Percentiles rank a stretch among this genome's conserved stretches.
Conservation (phyloP, 2,113 vertebrate species). For the Aleadryas rufinucha region DNA sequence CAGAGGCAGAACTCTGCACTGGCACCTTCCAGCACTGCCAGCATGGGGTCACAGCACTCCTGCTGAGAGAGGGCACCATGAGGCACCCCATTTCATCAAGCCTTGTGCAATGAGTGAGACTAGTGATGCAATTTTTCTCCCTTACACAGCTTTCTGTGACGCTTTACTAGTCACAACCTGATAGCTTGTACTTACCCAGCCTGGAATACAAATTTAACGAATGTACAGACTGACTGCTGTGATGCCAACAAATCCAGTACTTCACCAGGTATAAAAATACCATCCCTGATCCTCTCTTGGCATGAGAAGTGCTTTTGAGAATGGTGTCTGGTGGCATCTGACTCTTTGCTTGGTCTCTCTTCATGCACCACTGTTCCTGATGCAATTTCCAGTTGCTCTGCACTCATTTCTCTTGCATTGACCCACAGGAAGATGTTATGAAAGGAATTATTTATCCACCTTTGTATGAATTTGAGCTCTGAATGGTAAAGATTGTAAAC, state of each 20-base stretch:
- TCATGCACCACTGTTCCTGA: background rate
- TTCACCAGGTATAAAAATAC: background rate
- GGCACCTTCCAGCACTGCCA: background rate
- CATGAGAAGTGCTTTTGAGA: background rate
- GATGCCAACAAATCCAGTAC: background rate
- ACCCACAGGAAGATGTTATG: background rate
- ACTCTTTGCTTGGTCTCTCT: background rate
- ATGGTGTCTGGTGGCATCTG: background rate
- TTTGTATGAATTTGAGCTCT: background rate
- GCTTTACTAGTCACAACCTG: background rate
- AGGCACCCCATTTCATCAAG: fast-evolving
- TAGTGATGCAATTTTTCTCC: background rate
- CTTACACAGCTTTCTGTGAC: background rate
- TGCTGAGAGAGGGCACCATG: background rate
- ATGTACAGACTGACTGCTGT: background rate
- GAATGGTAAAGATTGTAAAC: background rate
- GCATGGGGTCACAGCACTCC: background rate
- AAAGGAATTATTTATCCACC: background rate
- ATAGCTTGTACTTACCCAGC: background rate
- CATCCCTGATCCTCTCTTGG: background rate
- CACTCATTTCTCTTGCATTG: background rate
- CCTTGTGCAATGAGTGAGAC: background rate
- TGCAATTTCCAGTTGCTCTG: background rate
- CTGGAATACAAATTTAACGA: background rate
- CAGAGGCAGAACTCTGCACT: fast-evolving